These are phyloP conservation scores for Orthosia cruda DNA, from an alignment of 2,888 invertebrate species.

Conservation along the genomic window DNA sequence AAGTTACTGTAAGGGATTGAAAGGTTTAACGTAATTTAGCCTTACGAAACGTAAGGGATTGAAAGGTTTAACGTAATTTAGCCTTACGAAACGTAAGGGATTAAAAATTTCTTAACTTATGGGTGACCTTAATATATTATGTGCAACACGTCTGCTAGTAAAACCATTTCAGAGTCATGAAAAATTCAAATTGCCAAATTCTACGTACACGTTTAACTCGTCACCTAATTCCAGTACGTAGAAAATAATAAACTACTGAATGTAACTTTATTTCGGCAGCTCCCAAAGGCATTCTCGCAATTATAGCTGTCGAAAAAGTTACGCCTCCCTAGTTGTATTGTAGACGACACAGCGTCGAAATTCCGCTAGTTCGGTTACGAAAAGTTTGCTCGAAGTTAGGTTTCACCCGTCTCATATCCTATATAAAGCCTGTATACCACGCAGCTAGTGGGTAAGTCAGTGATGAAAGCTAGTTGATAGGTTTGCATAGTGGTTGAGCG, in stretches of 20 bases:
- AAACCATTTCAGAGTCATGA: background rate
- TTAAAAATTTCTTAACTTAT: background rate
- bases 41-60: conserved; percentile 17
- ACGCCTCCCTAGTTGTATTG: conserved; percentile 5
- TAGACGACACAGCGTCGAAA: conserved; percentile 12
- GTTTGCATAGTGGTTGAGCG: too few species aligned
- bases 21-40: conserved; percentile 16
- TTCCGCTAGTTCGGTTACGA: conserved; percentile 16
- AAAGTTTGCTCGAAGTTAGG: conserved; percentile 40
- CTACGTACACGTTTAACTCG: background rate
- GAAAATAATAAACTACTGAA: background rate
- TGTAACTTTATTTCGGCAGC: conserved; percentile 1
- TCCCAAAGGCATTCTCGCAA: conserved; percentile 19
- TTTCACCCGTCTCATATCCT: conserved; percentile 1
- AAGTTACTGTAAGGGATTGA: conserved; percentile 6
- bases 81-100: conserved; percentile 17
- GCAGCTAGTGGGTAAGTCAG: background rate
- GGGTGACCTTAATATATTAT: background rate
- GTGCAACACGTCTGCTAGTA: background rate
- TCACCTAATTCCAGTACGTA: conserved; percentile 8
- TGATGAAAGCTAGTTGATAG: conserved; percentile 29
- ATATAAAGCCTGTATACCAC: background rate
- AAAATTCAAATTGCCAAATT: background rate
- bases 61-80: conserved; percentile 10
- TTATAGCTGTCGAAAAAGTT: conserved; percentile 23